Conservation (phyloP, 1,140 invertebrate genomes). For the Ganaspis sp. region DNA sequence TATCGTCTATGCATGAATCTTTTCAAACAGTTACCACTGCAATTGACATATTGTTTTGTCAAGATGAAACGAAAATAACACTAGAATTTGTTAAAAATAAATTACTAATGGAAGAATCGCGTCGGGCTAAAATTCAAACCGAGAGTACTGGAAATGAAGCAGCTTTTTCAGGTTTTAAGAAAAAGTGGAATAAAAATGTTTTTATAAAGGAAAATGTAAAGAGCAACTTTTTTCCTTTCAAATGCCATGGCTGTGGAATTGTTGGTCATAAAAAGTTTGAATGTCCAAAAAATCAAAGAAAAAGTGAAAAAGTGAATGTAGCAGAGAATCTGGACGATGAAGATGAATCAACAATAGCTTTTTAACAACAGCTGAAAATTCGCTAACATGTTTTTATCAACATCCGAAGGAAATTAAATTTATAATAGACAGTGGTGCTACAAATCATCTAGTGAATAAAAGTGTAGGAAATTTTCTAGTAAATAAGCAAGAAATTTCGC, state of each 20-base stretch:
- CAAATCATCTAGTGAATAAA: background rate
- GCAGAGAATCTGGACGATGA: background rate
- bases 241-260: background rate
- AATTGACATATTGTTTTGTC: slow-evolving; percentile 4
- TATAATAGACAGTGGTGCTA: background rate
- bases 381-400: background rate
- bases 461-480: too few relatives aligned
- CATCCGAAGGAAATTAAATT: background rate
- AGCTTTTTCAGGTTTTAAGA: background rate
- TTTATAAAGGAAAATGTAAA: background rate
- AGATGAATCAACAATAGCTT: background rate
- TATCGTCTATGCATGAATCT: background rate
- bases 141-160: background rate
- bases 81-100: background rate
- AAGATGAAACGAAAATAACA: background rate
- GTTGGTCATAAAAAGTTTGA: background rate
- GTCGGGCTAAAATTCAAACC: background rate
- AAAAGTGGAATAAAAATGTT: background rate
- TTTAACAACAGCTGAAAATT: background rate
- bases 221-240: background rate
- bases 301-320: background rate
- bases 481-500: too few relatives aligned
- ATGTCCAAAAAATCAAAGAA: background rate
- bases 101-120: background rate
- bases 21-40: background rate